Evolutionary conservation across 1,140 invertebrate species (phyloP).

Genomic region (Samia ricini): DNA sequence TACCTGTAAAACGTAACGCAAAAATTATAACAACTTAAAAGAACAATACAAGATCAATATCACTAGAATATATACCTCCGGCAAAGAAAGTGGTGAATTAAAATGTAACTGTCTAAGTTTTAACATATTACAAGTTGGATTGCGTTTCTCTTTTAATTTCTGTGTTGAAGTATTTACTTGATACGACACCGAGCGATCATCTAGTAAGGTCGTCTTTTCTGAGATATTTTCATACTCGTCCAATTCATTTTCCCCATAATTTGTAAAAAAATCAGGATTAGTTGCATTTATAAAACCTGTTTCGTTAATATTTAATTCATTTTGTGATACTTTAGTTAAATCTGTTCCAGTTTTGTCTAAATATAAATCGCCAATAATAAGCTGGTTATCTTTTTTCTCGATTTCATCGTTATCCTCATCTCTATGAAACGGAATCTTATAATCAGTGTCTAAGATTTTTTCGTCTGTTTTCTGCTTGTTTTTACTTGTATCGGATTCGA

Average conservation of each 20-base stretch:
- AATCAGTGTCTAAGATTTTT: constrained; percentile 32
- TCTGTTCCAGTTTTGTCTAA: constrained; percentile 19
- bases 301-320: background rate
- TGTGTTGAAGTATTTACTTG: constrained; percentile 15
- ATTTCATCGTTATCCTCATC: constrained; percentile 30
- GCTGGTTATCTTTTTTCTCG: constrained; percentile 20
- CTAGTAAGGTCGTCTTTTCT: background rate
- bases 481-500: constrained; percentile 7
- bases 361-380: constrained; percentile 20
- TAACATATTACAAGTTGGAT: constrained; percentile 39
- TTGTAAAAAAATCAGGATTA: background rate
- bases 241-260: background rate
- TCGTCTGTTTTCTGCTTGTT: constrained; percentile 22
- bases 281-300: background rate
- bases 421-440: constrained; percentile 46
- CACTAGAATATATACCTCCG: constrained; percentile 42
- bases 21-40: background rate
- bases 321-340: background rate
- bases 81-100: constrained; percentile 50
- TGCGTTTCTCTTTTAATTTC: constrained; percentile 19
- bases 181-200: background rate
- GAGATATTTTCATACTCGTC: constrained; percentile 7
- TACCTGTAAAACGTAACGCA: constrained; percentile 39
- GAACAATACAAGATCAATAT: background rate
- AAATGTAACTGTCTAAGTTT: constrained; percentile 48